Conservation (phyloP, 2,113 vertebrate genomes). For the Hippoglossus stenolepis region DNA sequence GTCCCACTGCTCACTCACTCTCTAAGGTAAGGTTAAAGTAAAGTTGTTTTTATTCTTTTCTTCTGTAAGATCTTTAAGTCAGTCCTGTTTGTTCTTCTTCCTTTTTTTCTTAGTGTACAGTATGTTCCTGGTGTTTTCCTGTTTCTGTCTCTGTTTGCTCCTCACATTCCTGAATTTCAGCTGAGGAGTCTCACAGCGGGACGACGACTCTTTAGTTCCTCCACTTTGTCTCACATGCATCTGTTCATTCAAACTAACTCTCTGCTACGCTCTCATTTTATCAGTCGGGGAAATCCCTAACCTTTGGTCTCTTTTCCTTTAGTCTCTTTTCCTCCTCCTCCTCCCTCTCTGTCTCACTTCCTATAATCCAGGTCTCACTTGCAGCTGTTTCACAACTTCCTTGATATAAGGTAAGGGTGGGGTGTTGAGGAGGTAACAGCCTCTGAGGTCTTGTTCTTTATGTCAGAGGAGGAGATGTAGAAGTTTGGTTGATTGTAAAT, state of each 20-base stretch:
- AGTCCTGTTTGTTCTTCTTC: background rate
- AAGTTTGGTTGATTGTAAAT: too few species aligned
- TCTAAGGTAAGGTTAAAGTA: slow-evolving; percentile 62
- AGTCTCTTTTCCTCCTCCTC: background rate
- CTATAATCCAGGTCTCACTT: too few species aligned
- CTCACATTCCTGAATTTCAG: slow-evolving; percentile 50
- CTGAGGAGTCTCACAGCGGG: slow-evolving; percentile 15
- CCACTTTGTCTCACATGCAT: background rate
- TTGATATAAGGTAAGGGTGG: background rate
- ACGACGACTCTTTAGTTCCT: slow-evolving; percentile 28
- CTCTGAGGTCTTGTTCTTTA: background rate
- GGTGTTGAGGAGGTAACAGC: background rate
- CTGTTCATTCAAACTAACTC: background rate
- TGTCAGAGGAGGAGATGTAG: background rate
- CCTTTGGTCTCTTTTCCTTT: background rate
- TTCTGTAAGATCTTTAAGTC: background rate
- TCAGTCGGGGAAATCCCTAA: background rate
- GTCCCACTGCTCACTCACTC: background rate
- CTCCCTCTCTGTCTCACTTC: slow-evolving; percentile 19
- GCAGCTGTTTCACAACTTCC: too few species aligned
- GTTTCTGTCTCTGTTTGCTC: slow-evolving; percentile 16
- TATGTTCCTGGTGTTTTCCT: background rate
- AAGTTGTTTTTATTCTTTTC: background rate
- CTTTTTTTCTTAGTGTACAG: background rate
- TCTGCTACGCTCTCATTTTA: background rate